Conservation (phyloP, 2,797 vertebrate genomes). For the Orientallactaga sibirica region DNA sequence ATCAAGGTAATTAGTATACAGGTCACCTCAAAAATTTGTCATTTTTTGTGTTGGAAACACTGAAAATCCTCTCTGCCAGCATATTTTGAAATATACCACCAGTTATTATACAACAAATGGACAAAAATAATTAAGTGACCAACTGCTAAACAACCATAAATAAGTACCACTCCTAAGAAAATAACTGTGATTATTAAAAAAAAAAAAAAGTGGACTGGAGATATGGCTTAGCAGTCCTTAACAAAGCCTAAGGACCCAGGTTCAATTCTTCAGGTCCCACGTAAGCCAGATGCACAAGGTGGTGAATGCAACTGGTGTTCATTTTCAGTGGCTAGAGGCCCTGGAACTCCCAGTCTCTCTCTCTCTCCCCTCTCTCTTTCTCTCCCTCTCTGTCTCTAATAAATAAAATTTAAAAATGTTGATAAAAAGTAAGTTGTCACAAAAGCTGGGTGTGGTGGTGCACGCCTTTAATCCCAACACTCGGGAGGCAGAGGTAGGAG, state of each 20-base stretch:
- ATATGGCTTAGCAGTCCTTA: too few relatives aligned
- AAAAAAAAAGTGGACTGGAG: neutral
- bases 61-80: neutral
- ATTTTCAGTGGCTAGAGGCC: too few relatives aligned
- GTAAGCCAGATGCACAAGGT: too few relatives aligned
- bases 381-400: too few relatives aligned
- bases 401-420: too few relatives aligned
- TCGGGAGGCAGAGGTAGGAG: too few relatives aligned
- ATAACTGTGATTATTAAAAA: neutral
- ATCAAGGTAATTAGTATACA: neutral
- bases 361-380: too few relatives aligned
- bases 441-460: neutral
- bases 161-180: neutral
- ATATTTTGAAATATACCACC: neutral
- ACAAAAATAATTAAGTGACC: neutral
- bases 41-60: neutral
- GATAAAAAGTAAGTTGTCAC: neutral
- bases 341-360: too few relatives aligned
- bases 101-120: neutral
- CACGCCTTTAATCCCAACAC: too few relatives aligned
- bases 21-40: neutral
- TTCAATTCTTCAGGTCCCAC: too few relatives aligned
- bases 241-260: too few relatives aligned
- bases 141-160: neutral
- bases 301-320: too few relatives aligned